Conservation (phyloP, 2,888 invertebrate species). For the Hedychridium roseum region DNA sequence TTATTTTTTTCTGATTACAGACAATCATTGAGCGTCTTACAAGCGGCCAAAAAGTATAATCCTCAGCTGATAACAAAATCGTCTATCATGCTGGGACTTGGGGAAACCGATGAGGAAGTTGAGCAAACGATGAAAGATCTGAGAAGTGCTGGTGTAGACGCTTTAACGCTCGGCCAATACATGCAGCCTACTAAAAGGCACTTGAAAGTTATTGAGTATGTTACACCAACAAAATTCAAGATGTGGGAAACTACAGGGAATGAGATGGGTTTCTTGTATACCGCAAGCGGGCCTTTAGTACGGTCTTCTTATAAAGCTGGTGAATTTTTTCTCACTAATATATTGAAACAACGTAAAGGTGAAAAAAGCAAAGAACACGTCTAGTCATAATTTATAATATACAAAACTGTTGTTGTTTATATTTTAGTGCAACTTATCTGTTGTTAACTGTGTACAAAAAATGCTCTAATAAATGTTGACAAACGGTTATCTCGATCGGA, state of each 20-base stretch:
- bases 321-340: slow-evolving; percentile 87
- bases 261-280: slow-evolving; percentile 91
- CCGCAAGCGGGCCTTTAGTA: slow-evolving; percentile 97
- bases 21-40: slow-evolving; percentile 86
- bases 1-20: slow-evolving; percentile 53
- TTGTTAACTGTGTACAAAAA: too few species aligned
- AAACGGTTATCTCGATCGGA: too few species aligned
- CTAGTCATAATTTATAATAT: too few species aligned
- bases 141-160: slow-evolving; percentile 85
- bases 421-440: too few species aligned
- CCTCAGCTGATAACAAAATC: slow-evolving; percentile 92
- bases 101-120: slow-evolving; percentile 88
- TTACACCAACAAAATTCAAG: slow-evolving; percentile 92
- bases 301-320: slow-evolving; percentile 98
- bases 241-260: slow-evolving; percentile 85
- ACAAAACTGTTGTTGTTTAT: too few species aligned
- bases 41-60: slow-evolving; percentile 82
- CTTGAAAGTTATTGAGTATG: slow-evolving; percentile 93
- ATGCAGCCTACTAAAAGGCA: slow-evolving; percentile 99
- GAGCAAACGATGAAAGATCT: slow-evolving; percentile 88
- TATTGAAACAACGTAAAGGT: slow-evolving; percentile 68
- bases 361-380: too few species aligned
- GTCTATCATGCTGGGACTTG: slow-evolving; percentile 97
- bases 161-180: slow-evolving; percentile 96
- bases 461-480: too few species aligned